phyloP scores from a whole-genome alignment of 2,113 vertebrate genomes.

The Scolopax mira region DNA sequence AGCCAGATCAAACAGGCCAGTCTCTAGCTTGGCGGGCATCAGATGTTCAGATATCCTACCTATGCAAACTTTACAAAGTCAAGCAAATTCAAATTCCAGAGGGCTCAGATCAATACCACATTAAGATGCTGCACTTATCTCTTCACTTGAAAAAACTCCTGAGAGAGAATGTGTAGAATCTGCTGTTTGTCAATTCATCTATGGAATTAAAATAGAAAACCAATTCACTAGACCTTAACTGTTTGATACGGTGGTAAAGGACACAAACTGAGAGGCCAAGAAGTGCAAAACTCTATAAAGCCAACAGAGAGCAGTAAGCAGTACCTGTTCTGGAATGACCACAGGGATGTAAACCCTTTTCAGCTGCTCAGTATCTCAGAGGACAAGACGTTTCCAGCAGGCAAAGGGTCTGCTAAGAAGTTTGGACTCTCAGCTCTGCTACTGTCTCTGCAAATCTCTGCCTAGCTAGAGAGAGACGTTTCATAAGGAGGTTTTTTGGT shows the following conservation, averaged over 20 bases:
- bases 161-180: background rate
- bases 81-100: conserved; percentile 56
- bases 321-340: background rate
- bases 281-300: background rate
- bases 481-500: background rate
- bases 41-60: conserved; percentile 65
- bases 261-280: background rate
- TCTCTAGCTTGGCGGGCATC: conserved; percentile 37
- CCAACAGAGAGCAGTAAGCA: background rate
- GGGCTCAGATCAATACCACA: conserved; percentile 63
- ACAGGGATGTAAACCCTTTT: background rate
- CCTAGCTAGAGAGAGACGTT: background rate
- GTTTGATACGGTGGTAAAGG: background rate
- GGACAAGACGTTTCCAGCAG: background rate
- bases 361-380: background rate
- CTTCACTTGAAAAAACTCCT: background rate
- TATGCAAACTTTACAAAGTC: conserved; percentile 62
- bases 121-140: conserved; percentile 48
- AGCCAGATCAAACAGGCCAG: conserved; percentile 65
- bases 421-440: background rate
- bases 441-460: background rate
- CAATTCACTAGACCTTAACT: background rate
- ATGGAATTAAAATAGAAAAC: conserved; percentile 28
- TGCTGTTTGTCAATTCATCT: background rate
- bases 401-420: background rate